These are phyloP conservation scores for Pseudoips prasinana DNA, from an alignment of 2,888 invertebrate genomes.

Conservation along the genomic window DNA sequence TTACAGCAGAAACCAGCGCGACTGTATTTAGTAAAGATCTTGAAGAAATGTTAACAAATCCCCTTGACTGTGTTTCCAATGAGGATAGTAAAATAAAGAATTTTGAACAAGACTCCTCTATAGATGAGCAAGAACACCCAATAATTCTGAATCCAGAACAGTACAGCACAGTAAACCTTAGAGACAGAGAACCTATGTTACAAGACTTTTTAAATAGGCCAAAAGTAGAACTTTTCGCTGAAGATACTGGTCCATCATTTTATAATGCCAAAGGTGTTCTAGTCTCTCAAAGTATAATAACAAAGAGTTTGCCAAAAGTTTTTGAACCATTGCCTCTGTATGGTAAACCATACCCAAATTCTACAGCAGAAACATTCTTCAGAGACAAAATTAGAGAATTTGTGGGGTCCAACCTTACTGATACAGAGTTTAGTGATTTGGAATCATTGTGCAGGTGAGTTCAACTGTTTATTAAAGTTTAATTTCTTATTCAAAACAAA, in stretches of 20 bases:
- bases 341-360: slow-evolving; percentile 41
- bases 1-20: too few relatives aligned
- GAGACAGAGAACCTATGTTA: not conserved
- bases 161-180: too few relatives aligned
- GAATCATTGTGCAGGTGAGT: slow-evolving; percentile 69
- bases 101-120: too few relatives aligned
- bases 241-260: slow-evolving; percentile 47
- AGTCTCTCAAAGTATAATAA: slow-evolving; percentile 50
- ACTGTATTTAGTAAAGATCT: too few relatives aligned
- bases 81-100: too few relatives aligned
- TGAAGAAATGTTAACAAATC: too few relatives aligned
- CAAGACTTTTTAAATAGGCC: slow-evolving; percentile 7
- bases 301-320: slow-evolving; percentile 50
- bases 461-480: too few relatives aligned
- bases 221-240: slow-evolving; percentile 37
- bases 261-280: slow-evolving; percentile 46
- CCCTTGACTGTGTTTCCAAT: too few relatives aligned
- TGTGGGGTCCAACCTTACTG: slow-evolving; percentile 55
- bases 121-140: too few relatives aligned
- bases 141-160: too few relatives aligned
- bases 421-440: slow-evolving; percentile 63
- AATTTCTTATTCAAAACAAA: too few relatives aligned
- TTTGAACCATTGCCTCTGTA: slow-evolving; percentile 57
- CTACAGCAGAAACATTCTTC: slow-evolving; percentile 39
- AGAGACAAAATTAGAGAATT: slow-evolving; percentile 51